A percentile compares a stretch with the other conserved stretches of the same genome.
These are phyloP conservation scores for Centrocercus urophasianus DNA, from an alignment of 2,113 vertebrate genomes.

Conservation along the genomic window DNA sequence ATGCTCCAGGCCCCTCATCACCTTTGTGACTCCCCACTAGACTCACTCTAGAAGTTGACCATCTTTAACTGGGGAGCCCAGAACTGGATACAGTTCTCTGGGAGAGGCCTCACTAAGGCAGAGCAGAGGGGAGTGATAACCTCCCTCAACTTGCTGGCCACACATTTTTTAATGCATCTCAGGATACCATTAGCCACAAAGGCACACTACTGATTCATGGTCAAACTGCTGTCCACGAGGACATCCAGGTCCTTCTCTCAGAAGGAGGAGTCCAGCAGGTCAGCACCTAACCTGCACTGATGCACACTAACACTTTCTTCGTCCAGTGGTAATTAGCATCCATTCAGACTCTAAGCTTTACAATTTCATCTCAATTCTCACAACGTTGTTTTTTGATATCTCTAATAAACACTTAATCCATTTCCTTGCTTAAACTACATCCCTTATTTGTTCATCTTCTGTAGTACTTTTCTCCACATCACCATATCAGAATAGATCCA, in stretches of 20 bases:
- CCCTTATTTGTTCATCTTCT: neutral
- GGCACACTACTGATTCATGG: neutral
- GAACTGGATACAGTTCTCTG: neutral
- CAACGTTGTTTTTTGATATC: neutral
- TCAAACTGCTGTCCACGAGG: neutral
- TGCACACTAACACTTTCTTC: neutral
- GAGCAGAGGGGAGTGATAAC: neutral
- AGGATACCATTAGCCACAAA: neutral
- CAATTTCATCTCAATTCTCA: neutral
- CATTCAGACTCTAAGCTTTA: neutral
- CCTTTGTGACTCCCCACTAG: neutral
- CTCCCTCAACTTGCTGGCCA: neutral
- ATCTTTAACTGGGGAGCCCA: neutral
- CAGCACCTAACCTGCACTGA: neutral
- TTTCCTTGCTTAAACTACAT: neutral
- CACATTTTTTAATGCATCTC: neutral
- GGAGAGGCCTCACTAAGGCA: neutral
- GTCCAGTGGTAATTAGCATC: neutral
- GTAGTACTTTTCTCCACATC: neutral
- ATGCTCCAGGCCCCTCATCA: neutral
- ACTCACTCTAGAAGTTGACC: neutral
- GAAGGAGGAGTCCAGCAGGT: neutral
- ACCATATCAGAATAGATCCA: neutral
- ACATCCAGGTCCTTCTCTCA: neutral
- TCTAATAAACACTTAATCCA: neutral